phyloP scores from a whole-genome alignment of 1,140 invertebrate species.

The Stegodyphus dumicola region DNA sequence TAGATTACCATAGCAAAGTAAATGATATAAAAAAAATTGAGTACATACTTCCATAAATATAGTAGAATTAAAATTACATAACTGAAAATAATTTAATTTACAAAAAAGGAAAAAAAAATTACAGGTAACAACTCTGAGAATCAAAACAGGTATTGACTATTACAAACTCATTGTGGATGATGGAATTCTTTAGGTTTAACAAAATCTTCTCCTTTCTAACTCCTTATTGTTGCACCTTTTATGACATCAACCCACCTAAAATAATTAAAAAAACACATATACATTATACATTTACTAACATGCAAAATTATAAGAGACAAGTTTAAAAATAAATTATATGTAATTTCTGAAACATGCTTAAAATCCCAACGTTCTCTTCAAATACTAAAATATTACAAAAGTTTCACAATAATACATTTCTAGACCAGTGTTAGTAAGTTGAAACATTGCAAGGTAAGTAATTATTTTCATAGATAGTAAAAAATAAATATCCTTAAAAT shows the following conservation, averaged over 20 bases:
- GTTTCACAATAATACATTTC: no score
- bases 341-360: no score
- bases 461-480: no score
- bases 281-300: neutral
- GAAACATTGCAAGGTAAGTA: no score
- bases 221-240: slow-evolving; percentile 46
- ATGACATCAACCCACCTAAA: slow-evolving; percentile 59
- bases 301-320: no score
- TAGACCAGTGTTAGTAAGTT: no score
- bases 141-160: slow-evolving; percentile 10
- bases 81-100: neutral
- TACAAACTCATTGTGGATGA: neutral
- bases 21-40: no score
- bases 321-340: no score
- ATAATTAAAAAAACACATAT: neutral
- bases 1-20: no score
- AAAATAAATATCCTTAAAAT: no score
- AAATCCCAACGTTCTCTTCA: no score
- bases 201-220: slow-evolving; percentile 5
- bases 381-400: no score
- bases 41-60: neutral
- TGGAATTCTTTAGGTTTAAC: slow-evolving; percentile 23
- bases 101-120: neutral
- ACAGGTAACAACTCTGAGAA: neutral
- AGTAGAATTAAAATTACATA: neutral